Conservation (phyloP, 2,888 invertebrate species). For the Agonopterix alstromeriana region DNA sequence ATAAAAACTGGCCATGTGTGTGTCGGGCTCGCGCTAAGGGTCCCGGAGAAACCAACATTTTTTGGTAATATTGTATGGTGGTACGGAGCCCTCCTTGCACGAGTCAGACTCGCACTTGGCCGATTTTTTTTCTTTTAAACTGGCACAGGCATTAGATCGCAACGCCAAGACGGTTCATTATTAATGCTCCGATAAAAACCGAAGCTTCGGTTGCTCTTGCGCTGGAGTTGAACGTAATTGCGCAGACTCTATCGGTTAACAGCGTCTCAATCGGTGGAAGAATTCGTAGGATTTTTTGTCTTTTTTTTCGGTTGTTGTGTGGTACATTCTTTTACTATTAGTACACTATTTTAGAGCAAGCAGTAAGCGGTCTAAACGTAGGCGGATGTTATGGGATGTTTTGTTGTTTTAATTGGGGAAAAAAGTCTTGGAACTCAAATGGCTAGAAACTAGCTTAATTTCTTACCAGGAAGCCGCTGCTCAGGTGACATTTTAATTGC, state of each 20-base stretch:
- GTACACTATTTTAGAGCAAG: too few species aligned
- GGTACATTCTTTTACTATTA: background rate
- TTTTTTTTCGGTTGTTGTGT: background rate
- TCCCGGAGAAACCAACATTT: too few species aligned
- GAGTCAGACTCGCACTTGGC: too few species aligned
- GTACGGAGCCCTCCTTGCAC: too few species aligned
- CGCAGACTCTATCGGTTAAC: slow-evolving; percentile 4
- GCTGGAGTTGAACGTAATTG: slow-evolving; percentile 6
- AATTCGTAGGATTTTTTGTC: slow-evolving; percentile 7
- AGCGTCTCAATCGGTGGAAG: slow-evolving; percentile 11
- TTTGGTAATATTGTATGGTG: too few species aligned
- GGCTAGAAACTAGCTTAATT: background rate
- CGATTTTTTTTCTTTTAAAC: slow-evolving; percentile 24
- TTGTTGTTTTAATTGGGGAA: too few species aligned
- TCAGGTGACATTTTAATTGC: too few species aligned
- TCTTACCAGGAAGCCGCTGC: background rate
- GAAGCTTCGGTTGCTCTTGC: slow-evolving; percentile 3
- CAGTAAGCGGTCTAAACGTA: too few species aligned
- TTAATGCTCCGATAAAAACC: slow-evolving; percentile 10
- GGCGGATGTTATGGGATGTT: too few species aligned
- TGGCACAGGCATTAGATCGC: slow-evolving; percentile 8
- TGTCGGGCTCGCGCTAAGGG: too few species aligned
- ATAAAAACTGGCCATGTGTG: too few species aligned
- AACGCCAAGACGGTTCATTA: slow-evolving; percentile 4
- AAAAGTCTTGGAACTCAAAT: too few species aligned